Base-by-base conservation (phyloP, 2,888 invertebrate species). In the Germaria angustata region DNA sequence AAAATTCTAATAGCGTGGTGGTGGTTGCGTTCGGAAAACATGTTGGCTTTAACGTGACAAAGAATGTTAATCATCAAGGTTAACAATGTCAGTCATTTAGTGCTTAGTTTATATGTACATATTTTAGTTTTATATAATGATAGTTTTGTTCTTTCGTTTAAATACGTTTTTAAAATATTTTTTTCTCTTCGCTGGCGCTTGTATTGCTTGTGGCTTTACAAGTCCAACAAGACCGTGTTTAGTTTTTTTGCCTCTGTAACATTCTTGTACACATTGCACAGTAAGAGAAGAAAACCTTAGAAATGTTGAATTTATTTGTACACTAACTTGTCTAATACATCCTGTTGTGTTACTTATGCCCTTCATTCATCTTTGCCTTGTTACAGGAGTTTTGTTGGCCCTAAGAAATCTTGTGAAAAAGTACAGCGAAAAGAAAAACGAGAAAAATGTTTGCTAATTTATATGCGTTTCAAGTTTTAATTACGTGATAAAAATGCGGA, bases 391-490 rank as follows among this genome's bases (percentile, higher is more conserved):
- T 71, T 72, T 66, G n/a, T 59, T 80, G 66, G 39, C 57, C 71
- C 69, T 57, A 49, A 65, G 73, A 82, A 55, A 17, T 63, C 15
- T 32, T 65, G 41, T 5, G 8, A 44, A 39, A 41, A 20, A 39
- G 53, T 11, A 34, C 8, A 51, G 22, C 39, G 17, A 77, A 65
- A 57, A 68, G n/a, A n/a, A n/a, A n/a, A 77, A 39, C 46, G 71
- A 57, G 68, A 77, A 76, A 80, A 69, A 69, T 82, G 85, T 79
- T 86, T 87, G 87, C 89, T 89, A 89, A 90, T 89, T 89, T 87
- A 89, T 89, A 89, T 89, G 89, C 89, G 88, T 87, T 88, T 88
- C 89, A 87, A 89, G 89, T 89, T 90, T 89, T 90, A 90, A 89
- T 90, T 90, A 90, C 89, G 89, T 88, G 90, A 87, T 86, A 84